Evolutionary conservation across 2,888 invertebrate species (phyloP), one percentile per base, ranked within the genome.

Genomic region (Hyposoter dolosus): DNA sequence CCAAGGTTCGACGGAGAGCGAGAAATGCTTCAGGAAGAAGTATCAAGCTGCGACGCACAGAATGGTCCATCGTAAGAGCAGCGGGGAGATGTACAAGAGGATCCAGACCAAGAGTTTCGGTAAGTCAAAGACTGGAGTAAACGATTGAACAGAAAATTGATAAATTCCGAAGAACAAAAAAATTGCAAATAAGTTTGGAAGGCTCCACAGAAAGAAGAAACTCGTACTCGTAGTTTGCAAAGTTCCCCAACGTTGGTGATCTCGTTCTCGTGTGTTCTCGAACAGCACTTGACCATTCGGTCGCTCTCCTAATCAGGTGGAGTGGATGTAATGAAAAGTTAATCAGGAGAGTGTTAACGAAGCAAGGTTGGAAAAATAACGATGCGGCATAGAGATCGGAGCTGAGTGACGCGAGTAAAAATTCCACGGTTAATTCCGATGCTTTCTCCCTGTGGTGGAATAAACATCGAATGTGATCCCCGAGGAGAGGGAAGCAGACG

Each of bases 11-110:
- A 97, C 98, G 0, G 97, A 97, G 84, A 98, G 98, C 0, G 98
- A 98, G 93, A 96, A 96, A 88, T 97, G 97, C 90, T 98, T 98
- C 94, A 96, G 97, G 90, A 97, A 97, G 92, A 96, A 97, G 90
- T 98, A 98, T 92, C 97, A 98, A 90, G 97, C 98, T 28, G 96
- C 98, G 84, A 97, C 98, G 4, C 98, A 98, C 94, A 96, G 98
- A 79, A 96, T 98, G 95, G 98, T 98, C 0, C 98, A 98, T 94
- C 95, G 98, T 80, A 97, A 98, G 93, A 98, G 98, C 75, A 98
- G 98, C 92, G 96, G 98, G 77, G 98, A 98, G 94, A 97, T 98
- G 96, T 98, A 98, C 92, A 96, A 97, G 91, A 95, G 98, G 87
- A 97, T 98, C 92, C 96, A 97, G 76, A 96, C 96, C 83, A 97